Percentiles rank a stretch among this genome's conserved stretches.
Evolutionary conservation across 2,113 vertebrate genomes (phyloP).

Genomic region (crab-eating macaque (Macaca fascicularis)): DNA sequence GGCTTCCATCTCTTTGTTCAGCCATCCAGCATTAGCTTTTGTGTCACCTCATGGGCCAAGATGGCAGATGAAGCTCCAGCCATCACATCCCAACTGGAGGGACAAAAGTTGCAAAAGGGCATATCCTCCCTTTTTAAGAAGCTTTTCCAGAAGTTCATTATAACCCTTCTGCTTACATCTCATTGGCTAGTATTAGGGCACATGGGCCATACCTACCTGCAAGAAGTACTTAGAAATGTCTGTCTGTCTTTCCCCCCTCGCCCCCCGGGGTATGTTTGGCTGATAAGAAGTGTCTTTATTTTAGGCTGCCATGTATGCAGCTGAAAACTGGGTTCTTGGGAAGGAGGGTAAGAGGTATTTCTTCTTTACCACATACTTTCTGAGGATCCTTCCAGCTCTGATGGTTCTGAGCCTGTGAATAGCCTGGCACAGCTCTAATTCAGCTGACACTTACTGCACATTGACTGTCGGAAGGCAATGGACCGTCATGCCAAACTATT

Average conservation of each 20-base stretch:
- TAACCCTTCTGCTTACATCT: background rate
- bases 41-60: background rate
- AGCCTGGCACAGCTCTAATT: background rate
- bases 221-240: background rate
- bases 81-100: background rate
- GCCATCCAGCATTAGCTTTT: background rate
- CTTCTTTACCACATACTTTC: background rate
- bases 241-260: background rate
- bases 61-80: background rate
- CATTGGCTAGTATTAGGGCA: background rate
- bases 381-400: background rate
- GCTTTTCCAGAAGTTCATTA: background rate
- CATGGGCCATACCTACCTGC: background rate
- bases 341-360: background rate
- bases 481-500: background rate
- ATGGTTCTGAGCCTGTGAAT: background rate
- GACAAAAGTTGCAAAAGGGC: background rate
- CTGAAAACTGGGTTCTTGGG: background rate
- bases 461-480: background rate
- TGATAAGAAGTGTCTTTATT: background rate
- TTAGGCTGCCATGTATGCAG: background rate
- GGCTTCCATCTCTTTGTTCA: background rate
- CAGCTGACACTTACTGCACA: background rate
- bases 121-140: background rate
- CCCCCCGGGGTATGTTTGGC: no score